Evolutionary conservation across 2,888 invertebrate species (phyloP).

Genomic region (Crossocerus cetratus): DNA sequence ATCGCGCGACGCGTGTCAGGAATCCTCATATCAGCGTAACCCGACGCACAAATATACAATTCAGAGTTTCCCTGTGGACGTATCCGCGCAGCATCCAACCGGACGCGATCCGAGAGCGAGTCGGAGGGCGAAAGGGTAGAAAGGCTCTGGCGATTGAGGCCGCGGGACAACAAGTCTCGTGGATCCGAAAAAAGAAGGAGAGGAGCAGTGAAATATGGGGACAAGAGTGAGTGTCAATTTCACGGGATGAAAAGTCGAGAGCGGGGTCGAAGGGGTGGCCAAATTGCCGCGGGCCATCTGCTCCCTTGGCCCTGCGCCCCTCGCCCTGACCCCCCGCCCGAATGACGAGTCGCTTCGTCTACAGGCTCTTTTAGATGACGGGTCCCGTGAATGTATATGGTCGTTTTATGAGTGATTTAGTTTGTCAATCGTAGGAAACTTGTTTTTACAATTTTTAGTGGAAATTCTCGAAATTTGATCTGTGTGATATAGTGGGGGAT

Average conservation of each 20-base stretch:
- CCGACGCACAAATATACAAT: no score
- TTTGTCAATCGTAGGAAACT: no score
- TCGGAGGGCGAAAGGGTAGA: constrained; percentile 2
- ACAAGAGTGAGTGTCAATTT: constrained; percentile 34
- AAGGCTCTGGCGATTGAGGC: neutral
- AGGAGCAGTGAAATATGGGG: neutral
- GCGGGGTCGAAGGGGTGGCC: constrained; percentile 22
- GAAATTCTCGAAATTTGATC: no score
- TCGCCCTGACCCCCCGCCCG: neutral
- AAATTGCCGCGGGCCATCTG: constrained; percentile 42
- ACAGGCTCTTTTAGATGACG: no score
- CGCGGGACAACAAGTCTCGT: constrained; percentile 11
- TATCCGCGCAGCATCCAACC: no score
- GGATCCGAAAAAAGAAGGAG: neutral
- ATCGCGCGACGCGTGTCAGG: no score
- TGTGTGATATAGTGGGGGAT: no score
- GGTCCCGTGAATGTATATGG: no score
- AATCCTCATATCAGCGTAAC: no score
- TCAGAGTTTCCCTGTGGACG: no score
- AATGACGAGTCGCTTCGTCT: neutral
- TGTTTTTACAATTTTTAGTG: no score
- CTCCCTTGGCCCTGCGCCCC: neutral
- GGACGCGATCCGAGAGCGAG: neutral
- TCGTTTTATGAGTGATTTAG: no score
- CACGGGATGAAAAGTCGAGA: constrained; percentile 42